Conservation (phyloP, 2,888 invertebrate genomes). For the Barypeithes pellucidus region DNA sequence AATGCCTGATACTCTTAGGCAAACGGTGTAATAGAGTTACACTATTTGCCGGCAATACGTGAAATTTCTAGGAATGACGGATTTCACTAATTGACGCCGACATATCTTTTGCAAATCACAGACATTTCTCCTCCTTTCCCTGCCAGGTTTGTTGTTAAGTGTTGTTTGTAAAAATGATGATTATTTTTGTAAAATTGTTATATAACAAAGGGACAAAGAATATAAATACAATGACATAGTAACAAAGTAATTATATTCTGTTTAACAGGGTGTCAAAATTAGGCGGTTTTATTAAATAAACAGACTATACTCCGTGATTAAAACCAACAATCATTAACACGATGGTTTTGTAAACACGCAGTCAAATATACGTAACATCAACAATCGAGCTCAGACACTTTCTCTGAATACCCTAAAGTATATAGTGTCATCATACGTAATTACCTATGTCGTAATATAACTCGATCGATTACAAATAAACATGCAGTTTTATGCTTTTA, state of each 20-base stretch:
- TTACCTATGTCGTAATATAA: conserved; percentile 15
- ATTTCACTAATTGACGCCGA: no score
- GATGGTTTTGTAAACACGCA: conserved; percentile 23
- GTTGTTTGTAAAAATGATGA: no score
- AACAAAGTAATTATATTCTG: neutral
- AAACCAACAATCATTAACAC: conserved; percentile 12
- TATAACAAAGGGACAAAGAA: neutral
- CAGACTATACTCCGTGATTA: conserved; percentile 1
- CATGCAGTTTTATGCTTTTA: conserved; percentile 14
- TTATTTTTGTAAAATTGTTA: no score
- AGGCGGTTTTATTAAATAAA: conserved; percentile 22
- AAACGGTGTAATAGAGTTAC: no score
- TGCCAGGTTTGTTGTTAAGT: no score
- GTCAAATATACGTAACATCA: conserved; percentile 24
- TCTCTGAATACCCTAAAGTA: conserved; percentile 28
- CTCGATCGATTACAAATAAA: conserved; percentile 10
- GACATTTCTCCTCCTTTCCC: no score
- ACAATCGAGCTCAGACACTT: conserved; percentile 26
- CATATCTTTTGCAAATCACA: no score
- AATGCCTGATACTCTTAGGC: no score
- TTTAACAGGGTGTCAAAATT: conserved; percentile 4
- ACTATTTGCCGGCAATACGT: no score
- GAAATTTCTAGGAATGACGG: no score
- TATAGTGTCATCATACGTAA: conserved; percentile 5
- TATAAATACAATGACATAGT: neutral